Evolutionary conservation across 2,888 invertebrate species (phyloP).

Genomic region (Orthosia gracilis): DNA sequence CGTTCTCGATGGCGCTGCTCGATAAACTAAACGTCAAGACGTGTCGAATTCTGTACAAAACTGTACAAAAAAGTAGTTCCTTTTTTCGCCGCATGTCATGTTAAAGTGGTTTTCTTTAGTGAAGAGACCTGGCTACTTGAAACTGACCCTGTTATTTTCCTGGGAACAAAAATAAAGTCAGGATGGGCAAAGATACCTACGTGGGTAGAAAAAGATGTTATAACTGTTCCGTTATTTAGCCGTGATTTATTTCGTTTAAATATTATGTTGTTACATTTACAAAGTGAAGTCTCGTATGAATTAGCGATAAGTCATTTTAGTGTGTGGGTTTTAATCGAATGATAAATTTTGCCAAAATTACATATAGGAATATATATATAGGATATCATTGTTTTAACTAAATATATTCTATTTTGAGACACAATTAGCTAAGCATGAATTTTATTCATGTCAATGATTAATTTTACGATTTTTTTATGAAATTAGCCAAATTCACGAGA

Average conservation of each 20-base stretch:
- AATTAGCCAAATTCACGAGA: too few species aligned
- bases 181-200: constrained; percentile 27
- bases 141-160: constrained; percentile 60
- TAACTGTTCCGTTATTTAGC: constrained; percentile 36
- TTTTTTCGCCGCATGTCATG: constrained; percentile 15
- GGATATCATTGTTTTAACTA: not conserved
- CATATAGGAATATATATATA: too few species aligned
- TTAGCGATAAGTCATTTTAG: constrained; percentile 37
- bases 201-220: constrained; percentile 53
- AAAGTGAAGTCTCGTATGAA: constrained; percentile 26
- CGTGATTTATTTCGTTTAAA: constrained; percentile 46
- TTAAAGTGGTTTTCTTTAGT: constrained; percentile 14
- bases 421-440: not conserved
- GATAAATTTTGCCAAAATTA: constrained; percentile 40
- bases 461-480: too few species aligned
- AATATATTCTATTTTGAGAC: not conserved
- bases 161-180: constrained; percentile 51
- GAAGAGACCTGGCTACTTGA: constrained; percentile 24
- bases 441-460: not conserved
- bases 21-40: not conserved
- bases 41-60: constrained; percentile 16
- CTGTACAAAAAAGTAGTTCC: constrained; percentile 20
- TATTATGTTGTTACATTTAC: constrained; percentile 46
- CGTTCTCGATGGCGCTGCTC: constrained; percentile 33
- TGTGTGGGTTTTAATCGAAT: constrained; percentile 44